These are phyloP conservation scores for Myotis davidii DNA, from an alignment of 2,113 vertebrate species.

Conservation along the genomic window DNA sequence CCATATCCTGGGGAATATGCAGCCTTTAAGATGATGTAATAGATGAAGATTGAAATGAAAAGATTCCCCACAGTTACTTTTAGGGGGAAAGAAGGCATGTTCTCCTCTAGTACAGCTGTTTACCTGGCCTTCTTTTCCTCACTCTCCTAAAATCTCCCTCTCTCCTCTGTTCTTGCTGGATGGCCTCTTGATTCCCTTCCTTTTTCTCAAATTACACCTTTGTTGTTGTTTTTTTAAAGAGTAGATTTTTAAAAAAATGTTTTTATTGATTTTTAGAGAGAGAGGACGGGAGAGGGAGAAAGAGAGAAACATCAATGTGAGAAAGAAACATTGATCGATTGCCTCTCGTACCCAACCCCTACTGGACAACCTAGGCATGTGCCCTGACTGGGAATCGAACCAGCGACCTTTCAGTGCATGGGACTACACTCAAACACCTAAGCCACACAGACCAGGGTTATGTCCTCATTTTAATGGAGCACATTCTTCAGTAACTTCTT, in stretches of 20 bases:
- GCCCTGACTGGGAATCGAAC: neutral
- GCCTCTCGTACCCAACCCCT: neutral
- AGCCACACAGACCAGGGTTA: neutral
- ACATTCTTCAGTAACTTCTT: neutral
- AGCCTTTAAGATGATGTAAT: neutral
- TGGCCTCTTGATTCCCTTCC: neutral
- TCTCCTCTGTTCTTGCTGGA: neutral
- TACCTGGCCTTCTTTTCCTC: neutral
- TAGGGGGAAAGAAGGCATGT: neutral
- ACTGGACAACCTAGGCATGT: no score
- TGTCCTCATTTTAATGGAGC: neutral
- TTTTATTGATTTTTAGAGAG: neutral
- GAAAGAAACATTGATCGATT: neutral
- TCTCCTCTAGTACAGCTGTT: neutral
- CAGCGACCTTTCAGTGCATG: neutral
- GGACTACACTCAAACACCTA: neutral
- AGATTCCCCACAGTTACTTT: neutral
- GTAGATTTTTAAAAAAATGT: neutral
- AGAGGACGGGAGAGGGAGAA: neutral
- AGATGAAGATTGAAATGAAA: neutral
- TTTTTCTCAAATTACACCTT: neutral
- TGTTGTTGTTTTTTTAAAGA: neutral
- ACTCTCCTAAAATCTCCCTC: neutral
- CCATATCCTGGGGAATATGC: neutral
- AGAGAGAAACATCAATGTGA: neutral